Base-by-base conservation (phyloP, 2,113 vertebrate species). In the Coreoperca whiteheadi region DNA sequence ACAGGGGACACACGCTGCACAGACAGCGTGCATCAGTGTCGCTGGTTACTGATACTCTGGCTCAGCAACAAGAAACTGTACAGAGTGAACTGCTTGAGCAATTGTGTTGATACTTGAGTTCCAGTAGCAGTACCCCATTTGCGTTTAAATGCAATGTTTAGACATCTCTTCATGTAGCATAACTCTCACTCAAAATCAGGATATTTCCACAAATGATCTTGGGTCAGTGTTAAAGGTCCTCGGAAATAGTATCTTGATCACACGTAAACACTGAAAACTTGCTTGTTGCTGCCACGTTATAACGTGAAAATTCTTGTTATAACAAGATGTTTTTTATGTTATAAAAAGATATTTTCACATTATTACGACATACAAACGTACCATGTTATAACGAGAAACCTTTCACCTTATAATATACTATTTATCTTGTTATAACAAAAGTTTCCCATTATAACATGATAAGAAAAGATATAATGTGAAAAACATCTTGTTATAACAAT, bases 31-130 rank as follows among this genome's bases (percentile, higher is more conserved):
- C 18, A 82, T 91, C 90, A 0, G 50, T 25, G 54, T 54, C 20
- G 2, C 48, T 57, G 46, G 83, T 90, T 82, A 91, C 2, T 53
- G 88, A 89, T 81, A 80, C 81, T 74, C 41, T 28, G 25, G 57
- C 16, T 2, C 25, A 23, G 60, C 34, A 30, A 60, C 39, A 2
- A 66, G 30, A 88, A 50, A 6, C 77, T 46, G 50, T 5, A 50
- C 68, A 73, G 41, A 11, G 34, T 20, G 9, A 77, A 67, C 61
- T 21, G 82, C 37, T 4, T 5, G 53, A 84, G 74, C 43, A 81
- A 63, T 34, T 9, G 20, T 4, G 3, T 8, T 39, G 74, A 84
- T 54, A 65, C 75, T 2, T 0, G 60, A 86, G 82, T 61, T 60
- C 18, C 61, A 39, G 28, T 8, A 41, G 63, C 54, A 54, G 66